Percentiles rank a stretch among this genome's conserved stretches.
phyloP scores from a whole-genome alignment of 2,888 invertebrate species.

The Pseudococcus longispinus region DNA sequence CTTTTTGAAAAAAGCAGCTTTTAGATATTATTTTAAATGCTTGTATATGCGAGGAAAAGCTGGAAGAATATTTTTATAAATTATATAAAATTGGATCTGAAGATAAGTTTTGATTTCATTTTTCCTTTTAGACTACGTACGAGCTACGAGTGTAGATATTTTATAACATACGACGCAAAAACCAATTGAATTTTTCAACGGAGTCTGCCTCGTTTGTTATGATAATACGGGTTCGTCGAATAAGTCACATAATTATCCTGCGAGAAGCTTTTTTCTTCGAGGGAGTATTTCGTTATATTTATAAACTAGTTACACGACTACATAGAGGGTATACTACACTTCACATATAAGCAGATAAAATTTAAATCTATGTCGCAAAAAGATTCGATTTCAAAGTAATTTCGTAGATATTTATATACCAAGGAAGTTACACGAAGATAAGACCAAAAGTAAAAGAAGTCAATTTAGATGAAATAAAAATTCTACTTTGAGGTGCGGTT shows the following conservation, averaged over 20 bases:
- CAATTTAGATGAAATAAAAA: not conserved
- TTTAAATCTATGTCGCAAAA: constrained; percentile 1
- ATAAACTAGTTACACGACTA: not conserved
- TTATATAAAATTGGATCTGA: constrained; percentile 8
- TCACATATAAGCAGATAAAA: constrained; percentile 9
- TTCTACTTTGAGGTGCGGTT: not conserved
- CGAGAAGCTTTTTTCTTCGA: not conserved
- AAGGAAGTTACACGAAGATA: not conserved
- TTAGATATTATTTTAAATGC: constrained; percentile 10
- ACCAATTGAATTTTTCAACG: not conserved
- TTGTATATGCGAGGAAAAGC: not conserved
- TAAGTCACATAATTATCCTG: constrained; percentile 13
- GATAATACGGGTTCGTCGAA: constrained; percentile 1
- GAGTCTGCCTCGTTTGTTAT: constrained; percentile 8
- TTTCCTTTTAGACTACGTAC: constrained; percentile 1
- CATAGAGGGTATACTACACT: not conserved
- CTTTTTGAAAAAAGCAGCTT: not conserved
- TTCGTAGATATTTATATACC: not conserved
- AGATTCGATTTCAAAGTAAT: not conserved
- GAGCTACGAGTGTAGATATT: not conserved
- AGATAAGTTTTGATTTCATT: constrained; percentile 34
- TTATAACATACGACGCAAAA: not conserved
- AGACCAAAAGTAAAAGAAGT: not conserved
- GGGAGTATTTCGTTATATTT: not conserved
- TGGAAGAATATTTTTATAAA: constrained; percentile 1